Conservation (phyloP, 2,888 invertebrate genomes). For the Lepidocyrtoides sp. region DNA sequence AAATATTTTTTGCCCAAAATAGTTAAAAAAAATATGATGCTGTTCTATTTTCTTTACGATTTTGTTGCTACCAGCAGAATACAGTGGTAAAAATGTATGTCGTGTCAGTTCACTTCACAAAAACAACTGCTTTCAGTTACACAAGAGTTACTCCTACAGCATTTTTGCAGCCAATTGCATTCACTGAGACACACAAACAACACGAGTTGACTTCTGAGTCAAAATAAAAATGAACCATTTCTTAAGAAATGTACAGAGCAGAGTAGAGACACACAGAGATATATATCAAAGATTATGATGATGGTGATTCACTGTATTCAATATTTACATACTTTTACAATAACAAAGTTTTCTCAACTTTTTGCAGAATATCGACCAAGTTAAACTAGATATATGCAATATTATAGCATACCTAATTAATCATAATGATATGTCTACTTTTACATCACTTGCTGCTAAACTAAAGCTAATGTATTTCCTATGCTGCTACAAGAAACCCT, state of each 20-base stretch:
- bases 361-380: background rate
- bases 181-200: background rate
- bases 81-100: conserved; percentile 24
- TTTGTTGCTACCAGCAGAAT: background rate
- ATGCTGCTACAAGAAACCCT: background rate
- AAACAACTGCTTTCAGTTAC: conserved; percentile 49
- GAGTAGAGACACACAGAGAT: conserved; percentile 22
- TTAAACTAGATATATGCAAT: conserved; percentile 7
- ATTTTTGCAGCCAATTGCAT: background rate
- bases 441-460: background rate
- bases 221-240: background rate
- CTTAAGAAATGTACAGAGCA: too few species aligned
- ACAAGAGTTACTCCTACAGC: conserved; percentile 23
- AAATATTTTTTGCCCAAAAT: conserved; percentile 16
- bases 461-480: background rate
- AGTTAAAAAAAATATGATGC: conserved; percentile 8
- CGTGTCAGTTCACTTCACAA: conserved; percentile 66
- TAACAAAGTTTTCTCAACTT: background rate
- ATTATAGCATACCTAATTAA: too few species aligned
- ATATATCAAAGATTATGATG: conserved; percentile 19
- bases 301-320: conserved; percentile 12
- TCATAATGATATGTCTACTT: background rate
- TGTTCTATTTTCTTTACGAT: background rate
- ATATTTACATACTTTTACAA: background rate
- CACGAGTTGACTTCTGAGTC: conserved; percentile 17